Conservation (phyloP, 2,797 vertebrate genomes). For the Neosilurus mollespiculum region DNA sequence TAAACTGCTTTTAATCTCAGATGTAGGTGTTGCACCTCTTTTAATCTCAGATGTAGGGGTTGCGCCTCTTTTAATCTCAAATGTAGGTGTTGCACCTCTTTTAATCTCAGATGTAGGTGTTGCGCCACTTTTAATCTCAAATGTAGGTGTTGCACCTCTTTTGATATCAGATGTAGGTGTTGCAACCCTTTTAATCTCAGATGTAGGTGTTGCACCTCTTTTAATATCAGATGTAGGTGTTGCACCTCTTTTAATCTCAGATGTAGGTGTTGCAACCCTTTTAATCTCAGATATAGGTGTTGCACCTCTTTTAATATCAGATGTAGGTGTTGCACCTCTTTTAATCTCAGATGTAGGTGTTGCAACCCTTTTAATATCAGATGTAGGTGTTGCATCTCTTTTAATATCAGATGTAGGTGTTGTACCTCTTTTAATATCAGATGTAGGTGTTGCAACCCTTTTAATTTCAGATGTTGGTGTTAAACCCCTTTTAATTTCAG, state of each 20-base stretch:
- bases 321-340: constrained; percentile 44
- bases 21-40: constrained; percentile 43
- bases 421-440: constrained; percentile 49
- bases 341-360: constrained; percentile 51
- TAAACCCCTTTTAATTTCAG: constrained; percentile 51
- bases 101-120: constrained; percentile 54
- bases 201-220: constrained; percentile 45
- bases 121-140: constrained; percentile 48
- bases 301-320: constrained; percentile 49
- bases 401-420: constrained; percentile 51
- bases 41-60: constrained; percentile 54
- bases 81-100: constrained; percentile 45
- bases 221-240: constrained; percentile 54
- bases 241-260: constrained; percentile 48
- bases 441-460: constrained; percentile 46
- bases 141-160: constrained; percentile 45
- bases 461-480: constrained; percentile 55
- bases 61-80: constrained; percentile 48
- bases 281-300: constrained; percentile 51
- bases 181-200: constrained; percentile 48
- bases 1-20: constrained; percentile 41
- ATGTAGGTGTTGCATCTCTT: constrained; percentile 44
- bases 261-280: constrained; percentile 42
- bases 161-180: constrained; percentile 54
- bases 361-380: constrained; percentile 49